Conservation (phyloP, 2,888 invertebrate genomes). For the Euzetes globulus region DNA sequence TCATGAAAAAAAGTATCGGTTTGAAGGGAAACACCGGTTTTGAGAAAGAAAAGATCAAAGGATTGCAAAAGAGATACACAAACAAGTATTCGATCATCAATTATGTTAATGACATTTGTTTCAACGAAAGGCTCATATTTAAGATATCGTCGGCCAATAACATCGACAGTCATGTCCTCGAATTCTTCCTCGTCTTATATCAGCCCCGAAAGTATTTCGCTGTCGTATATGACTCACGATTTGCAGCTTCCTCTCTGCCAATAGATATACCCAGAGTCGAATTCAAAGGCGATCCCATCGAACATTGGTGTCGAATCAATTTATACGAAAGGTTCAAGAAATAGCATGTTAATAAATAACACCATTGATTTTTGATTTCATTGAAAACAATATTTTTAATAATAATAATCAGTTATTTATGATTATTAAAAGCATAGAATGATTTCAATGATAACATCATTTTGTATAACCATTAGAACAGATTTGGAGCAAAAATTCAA, state of each 20-base stretch:
- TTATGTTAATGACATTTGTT: background rate
- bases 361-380: too few species aligned
- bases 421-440: too few species aligned
- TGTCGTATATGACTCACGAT: background rate
- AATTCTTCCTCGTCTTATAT: background rate
- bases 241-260: background rate
- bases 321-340: too few species aligned
- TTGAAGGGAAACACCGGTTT: background rate
- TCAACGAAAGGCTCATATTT: constrained; percentile 17
- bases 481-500: too few species aligned
- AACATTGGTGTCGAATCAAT: constrained; percentile 2
- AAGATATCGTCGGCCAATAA: constrained; percentile 9
- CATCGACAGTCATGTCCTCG: constrained; percentile 6
- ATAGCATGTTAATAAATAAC: too few species aligned
- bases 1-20: background rate
- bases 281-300: constrained; percentile 20
- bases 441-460: too few species aligned
- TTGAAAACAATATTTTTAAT: too few species aligned
- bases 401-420: too few species aligned
- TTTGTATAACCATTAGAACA: too few species aligned
- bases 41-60: background rate
- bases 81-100: background rate
- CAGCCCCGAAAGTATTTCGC: background rate
- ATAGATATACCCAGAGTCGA: background rate
- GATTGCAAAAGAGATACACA: background rate